Conservation (phyloP, 2,797 vertebrate genomes). For the Allobates femoralis region DNA sequence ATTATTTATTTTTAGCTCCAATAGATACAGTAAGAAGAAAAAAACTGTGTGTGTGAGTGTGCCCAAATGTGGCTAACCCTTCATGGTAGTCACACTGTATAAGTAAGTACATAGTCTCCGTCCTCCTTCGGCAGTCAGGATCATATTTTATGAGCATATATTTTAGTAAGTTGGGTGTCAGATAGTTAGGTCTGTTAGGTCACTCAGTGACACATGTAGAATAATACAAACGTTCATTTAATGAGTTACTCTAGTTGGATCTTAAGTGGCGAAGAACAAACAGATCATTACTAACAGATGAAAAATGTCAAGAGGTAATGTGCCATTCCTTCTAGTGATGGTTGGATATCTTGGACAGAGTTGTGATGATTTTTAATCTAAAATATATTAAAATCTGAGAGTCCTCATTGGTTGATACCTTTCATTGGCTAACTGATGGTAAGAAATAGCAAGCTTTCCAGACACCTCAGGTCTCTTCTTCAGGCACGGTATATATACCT, state of each 20-base stretch:
- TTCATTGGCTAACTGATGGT: too few species aligned
- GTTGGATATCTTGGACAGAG: background rate
- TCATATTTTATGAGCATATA: background rate
- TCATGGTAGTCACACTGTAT: too few species aligned
- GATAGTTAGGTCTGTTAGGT: background rate
- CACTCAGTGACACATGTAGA: background rate
- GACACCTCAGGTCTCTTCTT: too few species aligned
- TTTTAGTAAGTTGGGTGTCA: background rate
- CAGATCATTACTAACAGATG: background rate
- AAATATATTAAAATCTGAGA: too few species aligned
- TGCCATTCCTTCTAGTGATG: background rate
- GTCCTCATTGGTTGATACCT: too few species aligned
- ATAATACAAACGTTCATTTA: background rate
- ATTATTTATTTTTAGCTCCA: too few species aligned
- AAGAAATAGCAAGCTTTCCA: too few species aligned
- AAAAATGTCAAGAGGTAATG: background rate
- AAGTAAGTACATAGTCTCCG: background rate
- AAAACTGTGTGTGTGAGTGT: too few species aligned
- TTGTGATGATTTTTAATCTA: too few species aligned
- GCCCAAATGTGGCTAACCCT: too few species aligned
- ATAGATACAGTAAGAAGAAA: too few species aligned
- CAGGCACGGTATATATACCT: too few species aligned
- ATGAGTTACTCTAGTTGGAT: background rate
- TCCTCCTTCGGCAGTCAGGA: background rate
- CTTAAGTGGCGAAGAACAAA: background rate